Evolutionary conservation across 23 tunicate species (phyloP).

Genomic region (Trididemnum miniatum): DNA sequence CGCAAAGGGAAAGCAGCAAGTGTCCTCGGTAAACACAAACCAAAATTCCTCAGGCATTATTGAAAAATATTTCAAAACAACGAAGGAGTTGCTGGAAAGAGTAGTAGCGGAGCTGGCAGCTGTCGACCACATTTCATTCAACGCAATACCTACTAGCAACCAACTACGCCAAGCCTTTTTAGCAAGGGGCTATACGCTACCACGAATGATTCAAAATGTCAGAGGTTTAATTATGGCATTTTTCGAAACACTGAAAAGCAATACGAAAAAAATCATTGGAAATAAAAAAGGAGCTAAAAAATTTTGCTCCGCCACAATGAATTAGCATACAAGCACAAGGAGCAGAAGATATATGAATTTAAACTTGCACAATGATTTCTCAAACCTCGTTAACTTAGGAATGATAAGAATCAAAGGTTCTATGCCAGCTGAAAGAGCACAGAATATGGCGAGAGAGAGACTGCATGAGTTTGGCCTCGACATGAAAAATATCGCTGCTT

Average conservation of each 20-base stretch:
- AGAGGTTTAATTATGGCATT: slow-evolving; percentile 50
- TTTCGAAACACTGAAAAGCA: slow-evolving; percentile 56
- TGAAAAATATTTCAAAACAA: slow-evolving; percentile 21
- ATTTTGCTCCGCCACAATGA: slow-evolving; percentile 51
- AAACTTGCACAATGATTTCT: slow-evolving; percentile 52
- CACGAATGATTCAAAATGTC: slow-evolving; percentile 59
- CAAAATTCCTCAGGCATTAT: not conserved
- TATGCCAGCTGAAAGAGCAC: slow-evolving; percentile 59
- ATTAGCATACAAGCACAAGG: slow-evolving; percentile 38
- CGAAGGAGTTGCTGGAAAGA: slow-evolving; percentile 60
- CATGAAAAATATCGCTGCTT: slow-evolving; percentile 55
- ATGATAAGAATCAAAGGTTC: slow-evolving; percentile 49
- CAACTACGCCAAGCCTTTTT: slow-evolving; percentile 52
- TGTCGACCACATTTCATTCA: slow-evolving; percentile 48
- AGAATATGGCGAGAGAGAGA: slow-evolving; percentile 61
- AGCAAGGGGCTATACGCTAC: slow-evolving; percentile 57
- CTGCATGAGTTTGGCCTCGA: slow-evolving; percentile 52
- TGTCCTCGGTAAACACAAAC: too few species aligned
- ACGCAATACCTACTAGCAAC: slow-evolving; percentile 54
- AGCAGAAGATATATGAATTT: slow-evolving; percentile 62
- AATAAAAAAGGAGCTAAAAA: slow-evolving; percentile 48
- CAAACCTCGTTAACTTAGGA: slow-evolving; percentile 44
- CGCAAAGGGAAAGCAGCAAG: slow-evolving; percentile 35
- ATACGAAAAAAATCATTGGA: slow-evolving; percentile 41
- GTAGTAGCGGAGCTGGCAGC: slow-evolving; percentile 61